phyloP scores from a whole-genome alignment of 2,888 invertebrate genomes.

The Hyposoter dolosus region DNA sequence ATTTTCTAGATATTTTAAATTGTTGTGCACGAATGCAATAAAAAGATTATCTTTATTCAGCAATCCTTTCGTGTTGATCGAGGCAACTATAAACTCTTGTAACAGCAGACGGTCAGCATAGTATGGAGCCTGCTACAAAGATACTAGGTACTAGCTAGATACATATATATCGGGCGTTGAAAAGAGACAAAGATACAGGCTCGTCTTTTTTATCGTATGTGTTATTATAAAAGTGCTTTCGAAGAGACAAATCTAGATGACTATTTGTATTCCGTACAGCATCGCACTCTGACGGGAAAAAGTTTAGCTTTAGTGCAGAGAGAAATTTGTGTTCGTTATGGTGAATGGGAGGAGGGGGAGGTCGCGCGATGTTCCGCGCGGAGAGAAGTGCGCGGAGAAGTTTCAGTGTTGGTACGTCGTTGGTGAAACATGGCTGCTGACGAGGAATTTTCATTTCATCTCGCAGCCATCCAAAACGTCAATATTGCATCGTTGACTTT shows the following conservation, averaged over 20 bases:
- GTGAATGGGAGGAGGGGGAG: background rate
- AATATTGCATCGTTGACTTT: slow-evolving; percentile 29
- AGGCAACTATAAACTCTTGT: background rate
- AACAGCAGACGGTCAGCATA: slow-evolving; percentile 3
- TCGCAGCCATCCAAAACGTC: slow-evolving; percentile 43
- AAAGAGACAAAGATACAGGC: background rate
- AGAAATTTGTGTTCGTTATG: background rate
- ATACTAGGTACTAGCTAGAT: background rate
- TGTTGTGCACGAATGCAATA: background rate
- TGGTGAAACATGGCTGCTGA: slow-evolving; percentile 66
- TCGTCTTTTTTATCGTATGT: background rate
- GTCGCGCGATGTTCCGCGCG: slow-evolving; percentile 28
- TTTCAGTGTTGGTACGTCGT: slow-evolving; percentile 43
- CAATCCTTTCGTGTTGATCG: background rate
- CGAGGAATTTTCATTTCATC: slow-evolving; percentile 53
- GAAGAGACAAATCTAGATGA: background rate
- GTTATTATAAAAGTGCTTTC: background rate
- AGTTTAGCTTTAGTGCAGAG: background rate
- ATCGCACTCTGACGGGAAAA: background rate
- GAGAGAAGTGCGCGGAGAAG: slow-evolving; percentile 31
- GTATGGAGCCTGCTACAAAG: background rate
- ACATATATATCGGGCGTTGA: background rate
- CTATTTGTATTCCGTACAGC: background rate
- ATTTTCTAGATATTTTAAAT: background rate
- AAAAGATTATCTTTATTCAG: background rate